These are phyloP conservation scores for Heliornis fulica DNA, from an alignment of 2,113 vertebrate genomes.

Conservation along the genomic window DNA sequence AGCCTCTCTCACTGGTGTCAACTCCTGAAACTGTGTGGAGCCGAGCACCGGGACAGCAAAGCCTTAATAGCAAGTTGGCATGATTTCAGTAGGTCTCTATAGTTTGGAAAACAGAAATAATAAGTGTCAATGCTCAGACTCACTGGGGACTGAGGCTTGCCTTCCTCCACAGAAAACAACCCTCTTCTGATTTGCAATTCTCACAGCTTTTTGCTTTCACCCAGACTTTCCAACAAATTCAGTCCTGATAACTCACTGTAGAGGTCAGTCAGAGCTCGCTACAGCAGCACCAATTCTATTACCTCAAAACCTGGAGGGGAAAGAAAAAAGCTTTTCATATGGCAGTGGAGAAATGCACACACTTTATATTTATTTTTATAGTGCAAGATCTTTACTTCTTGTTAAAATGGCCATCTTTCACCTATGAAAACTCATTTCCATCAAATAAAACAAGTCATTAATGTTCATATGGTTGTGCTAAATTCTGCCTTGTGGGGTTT, in stretches of 20 bases:
- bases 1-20: neutral
- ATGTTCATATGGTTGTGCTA: neutral
- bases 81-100: neutral
- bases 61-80: neutral
- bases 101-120: neutral
- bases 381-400: neutral
- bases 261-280: neutral
- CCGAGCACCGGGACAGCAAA: neutral
- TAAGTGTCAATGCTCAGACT: neutral
- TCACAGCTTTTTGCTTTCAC: neutral
- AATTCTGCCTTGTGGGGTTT: neutral
- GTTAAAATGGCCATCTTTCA: neutral
- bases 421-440: neutral
- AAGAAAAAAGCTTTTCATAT: neutral
- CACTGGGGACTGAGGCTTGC: neutral
- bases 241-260: neutral
- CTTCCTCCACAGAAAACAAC: neutral
- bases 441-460: neutral
- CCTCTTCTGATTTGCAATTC: neutral
- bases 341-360: neutral
- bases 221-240: neutral
- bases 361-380: neutral
- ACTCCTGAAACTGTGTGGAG: neutral
- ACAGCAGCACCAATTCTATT: neutral
- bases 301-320: neutral